Evolutionary conservation across 2,888 invertebrate species (phyloP).

Genomic region (Aelia acuminata): DNA sequence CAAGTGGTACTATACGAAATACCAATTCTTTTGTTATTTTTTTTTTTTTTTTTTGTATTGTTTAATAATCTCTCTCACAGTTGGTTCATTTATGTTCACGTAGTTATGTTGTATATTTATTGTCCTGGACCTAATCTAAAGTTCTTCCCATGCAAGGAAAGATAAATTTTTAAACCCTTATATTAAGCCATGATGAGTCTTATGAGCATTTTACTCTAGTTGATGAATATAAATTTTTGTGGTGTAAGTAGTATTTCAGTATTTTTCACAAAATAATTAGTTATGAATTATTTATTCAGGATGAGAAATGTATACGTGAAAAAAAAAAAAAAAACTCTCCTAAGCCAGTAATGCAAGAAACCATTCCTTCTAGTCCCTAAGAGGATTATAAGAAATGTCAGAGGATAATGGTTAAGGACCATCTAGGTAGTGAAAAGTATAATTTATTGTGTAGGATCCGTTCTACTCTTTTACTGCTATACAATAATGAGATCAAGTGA

Average conservation of each 20-base stretch:
- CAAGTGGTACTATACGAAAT: no score
- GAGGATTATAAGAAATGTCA: not conserved
- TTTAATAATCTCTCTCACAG: no score
- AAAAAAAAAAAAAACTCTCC: not conserved
- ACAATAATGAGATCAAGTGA: not conserved
- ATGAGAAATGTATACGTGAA: not conserved
- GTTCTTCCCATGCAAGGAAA: no score
- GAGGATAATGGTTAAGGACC: not conserved
- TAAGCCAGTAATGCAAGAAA: not conserved
- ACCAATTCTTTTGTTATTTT: no score
- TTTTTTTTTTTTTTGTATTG: no score
- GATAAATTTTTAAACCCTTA: no score
- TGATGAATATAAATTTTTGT: no score
- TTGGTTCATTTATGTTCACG: no score
- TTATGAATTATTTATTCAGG: not conserved
- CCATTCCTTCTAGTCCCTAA: not conserved
- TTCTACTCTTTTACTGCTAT: not conserved
- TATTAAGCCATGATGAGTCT: no score
- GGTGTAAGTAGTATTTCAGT: not conserved
- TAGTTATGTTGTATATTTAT: no score
- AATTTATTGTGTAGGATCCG: not conserved
- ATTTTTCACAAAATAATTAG: not conserved
- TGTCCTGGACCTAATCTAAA: no score
- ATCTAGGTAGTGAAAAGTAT: not conserved
- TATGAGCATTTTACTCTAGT: no score